phyloP scores from a whole-genome alignment of 2,888 invertebrate species.

The Troglohyphantes excavatus region DNA sequence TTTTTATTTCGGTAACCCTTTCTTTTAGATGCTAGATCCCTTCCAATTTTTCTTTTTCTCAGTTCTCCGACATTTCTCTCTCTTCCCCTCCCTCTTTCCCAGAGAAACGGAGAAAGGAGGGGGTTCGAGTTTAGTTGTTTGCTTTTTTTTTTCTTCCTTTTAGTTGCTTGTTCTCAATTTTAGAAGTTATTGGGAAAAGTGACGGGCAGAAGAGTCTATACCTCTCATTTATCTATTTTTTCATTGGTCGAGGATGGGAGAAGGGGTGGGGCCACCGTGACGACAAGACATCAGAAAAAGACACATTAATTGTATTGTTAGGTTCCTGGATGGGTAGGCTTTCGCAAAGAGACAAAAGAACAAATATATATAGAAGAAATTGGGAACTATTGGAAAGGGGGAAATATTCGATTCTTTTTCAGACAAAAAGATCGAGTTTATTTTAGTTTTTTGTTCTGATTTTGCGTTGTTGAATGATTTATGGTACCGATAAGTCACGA shows the following conservation, averaged over 20 bases:
- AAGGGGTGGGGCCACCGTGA: conserved; percentile 51
- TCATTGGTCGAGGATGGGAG: conserved; percentile 13
- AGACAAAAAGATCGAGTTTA: conserved; percentile 23
- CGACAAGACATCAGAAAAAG: conserved; percentile 74
- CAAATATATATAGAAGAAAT: conserved; percentile 76
- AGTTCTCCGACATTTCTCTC: conserved; percentile 31
- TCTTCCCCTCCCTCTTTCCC: background rate
- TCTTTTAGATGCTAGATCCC: conserved; percentile 53
- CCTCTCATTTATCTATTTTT: conserved; percentile 63
- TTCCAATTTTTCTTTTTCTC: conserved; percentile 70
- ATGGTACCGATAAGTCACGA: conserved; percentile 1
- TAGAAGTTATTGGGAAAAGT: conserved; percentile 79
- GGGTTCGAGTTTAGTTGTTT: conserved; percentile 14
- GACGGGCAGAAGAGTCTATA: conserved; percentile 72
- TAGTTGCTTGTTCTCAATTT: conserved; percentile 77
- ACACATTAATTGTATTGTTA: conserved; percentile 79
- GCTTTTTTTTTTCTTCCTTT: conserved; percentile 42
- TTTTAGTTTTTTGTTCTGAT: conserved; percentile 33
- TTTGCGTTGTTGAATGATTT: conserved; percentile 70
- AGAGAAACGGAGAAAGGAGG: background rate
- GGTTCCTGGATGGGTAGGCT: conserved; percentile 75
- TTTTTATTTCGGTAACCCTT: conserved; percentile 63
- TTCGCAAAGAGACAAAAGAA: conserved; percentile 73
- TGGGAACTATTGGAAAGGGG: conserved; percentile 67
- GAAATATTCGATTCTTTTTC: conserved; percentile 15